Conservation (phyloP, 2,797 vertebrate species). For the Neosilurus hyrtlii region DNA sequence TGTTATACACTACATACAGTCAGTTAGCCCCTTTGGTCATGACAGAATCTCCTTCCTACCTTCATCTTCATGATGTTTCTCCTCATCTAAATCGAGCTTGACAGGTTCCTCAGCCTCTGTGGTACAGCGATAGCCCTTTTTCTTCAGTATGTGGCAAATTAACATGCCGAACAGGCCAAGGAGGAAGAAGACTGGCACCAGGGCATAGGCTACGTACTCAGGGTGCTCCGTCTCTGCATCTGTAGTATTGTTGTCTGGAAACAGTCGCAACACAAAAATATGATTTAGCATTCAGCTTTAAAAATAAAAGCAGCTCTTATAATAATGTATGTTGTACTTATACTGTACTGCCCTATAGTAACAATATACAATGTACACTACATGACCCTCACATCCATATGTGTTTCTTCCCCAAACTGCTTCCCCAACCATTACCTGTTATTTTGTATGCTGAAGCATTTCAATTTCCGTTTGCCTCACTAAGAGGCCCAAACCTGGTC, state of each 20-base stretch:
- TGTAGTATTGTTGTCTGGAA: neutral
- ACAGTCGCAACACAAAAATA: neutral
- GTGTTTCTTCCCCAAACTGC: neutral
- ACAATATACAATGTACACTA: neutral
- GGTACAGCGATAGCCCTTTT: conserved; percentile 93
- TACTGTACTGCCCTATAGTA: neutral
- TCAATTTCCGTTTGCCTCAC: neutral
- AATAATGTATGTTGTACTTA: neutral
- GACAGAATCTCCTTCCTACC: conserved; percentile 56
- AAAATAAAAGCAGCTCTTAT: neutral
- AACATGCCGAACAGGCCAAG: conserved; percentile 89
- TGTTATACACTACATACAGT: no score
- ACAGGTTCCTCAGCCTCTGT: conserved; percentile 78
- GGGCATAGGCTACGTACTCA: conserved; percentile 76
- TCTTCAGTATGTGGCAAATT: conserved; percentile 92
- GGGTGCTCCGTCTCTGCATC: conserved; percentile 19
- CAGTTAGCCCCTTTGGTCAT: no score
- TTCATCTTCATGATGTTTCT: conserved; percentile 60
- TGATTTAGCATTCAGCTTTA: neutral
- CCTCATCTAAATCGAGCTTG: conserved; percentile 42
- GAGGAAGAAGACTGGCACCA: conserved; percentile 90
- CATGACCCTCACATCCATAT: neutral
- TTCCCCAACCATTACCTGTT: neutral
- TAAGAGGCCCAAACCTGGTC: neutral
- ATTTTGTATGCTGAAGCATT: neutral